Evolutionary conservation across 2,113 vertebrate genomes (phyloP), one percentile per base, ranked within the genome.

Genomic region (Macquaria ambigua): DNA sequence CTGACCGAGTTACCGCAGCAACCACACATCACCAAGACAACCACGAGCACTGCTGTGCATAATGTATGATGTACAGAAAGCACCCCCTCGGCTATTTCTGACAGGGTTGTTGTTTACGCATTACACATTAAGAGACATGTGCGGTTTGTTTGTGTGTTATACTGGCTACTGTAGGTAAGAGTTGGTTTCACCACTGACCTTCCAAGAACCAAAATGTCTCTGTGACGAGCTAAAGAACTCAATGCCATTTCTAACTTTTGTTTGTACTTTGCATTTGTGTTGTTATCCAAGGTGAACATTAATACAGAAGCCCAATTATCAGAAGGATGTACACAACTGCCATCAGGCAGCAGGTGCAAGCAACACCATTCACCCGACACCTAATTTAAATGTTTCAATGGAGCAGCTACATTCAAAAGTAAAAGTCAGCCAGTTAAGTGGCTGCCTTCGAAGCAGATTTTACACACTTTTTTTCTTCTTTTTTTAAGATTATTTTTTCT

Each of bases 1-100:
- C 43, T 43, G 68, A 75, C 76, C 4, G 25, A 73, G 88, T 90
- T 85, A 59, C 81, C 86, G 10, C 67, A 81, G 87, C 88, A 91
- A 89, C 89, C 61, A 73, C 73, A 18, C 72, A 79, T 85, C 80
- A 81, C 84, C 72, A 50, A 52, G 81, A 74, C 82, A 68, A 73
- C 83, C 70, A 16, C 3, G 1, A 76, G 78, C 52, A 3, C 55
- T 0, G 55, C 43, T 68, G 63, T 78, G 75, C 80, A 74, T 74
- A 34, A 66, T 75, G 71, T 52, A 16, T 66, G 82, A 68, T 66
- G 28, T 52, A 52, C 69, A 73, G 50, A 56, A 48, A 21, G 21
- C n/a, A 11, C 3, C 37, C 34, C 43, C 9, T 1, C 1, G 52
- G 34, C 55, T 59, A 6, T 80, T 69, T 78, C 77, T 81, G 50